phyloP scores from a whole-genome alignment of 2,797 vertebrate species.

The Intellagama lesueurii region DNA sequence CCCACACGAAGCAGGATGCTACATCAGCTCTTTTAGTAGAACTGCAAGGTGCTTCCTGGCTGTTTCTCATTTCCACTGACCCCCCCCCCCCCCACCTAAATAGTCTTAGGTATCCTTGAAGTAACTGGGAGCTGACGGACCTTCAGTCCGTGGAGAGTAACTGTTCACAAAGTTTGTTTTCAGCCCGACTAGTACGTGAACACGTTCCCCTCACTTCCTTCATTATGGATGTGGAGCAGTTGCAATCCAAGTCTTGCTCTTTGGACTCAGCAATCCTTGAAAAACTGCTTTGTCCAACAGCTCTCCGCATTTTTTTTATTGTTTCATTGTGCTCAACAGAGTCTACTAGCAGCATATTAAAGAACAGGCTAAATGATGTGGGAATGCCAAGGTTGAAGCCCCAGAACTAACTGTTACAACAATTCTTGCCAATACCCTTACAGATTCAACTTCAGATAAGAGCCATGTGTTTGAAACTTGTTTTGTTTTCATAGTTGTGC shows the following conservation, averaged over 20 bases:
- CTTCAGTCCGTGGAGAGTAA: background rate
- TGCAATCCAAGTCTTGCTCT: background rate
- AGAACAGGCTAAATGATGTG: conserved; percentile 2
- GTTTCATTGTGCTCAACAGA: conserved; percentile 13
- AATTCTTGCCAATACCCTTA: conserved; percentile 14
- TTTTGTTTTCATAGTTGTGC: conserved; percentile 38
- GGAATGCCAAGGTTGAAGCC: conserved; percentile 7
- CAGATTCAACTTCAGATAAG: conserved; percentile 2
- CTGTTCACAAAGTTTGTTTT: background rate
- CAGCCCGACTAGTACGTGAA: background rate
- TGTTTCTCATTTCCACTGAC: too few species aligned
- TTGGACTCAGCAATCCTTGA: background rate
- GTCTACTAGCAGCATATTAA: conserved; percentile 35
- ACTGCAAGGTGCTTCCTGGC: background rate
- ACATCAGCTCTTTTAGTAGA: background rate
- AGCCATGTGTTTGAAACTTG: conserved; percentile 18
- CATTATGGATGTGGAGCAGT: conserved; percentile 29
- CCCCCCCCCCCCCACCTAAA: background rate
- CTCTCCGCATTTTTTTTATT: conserved; percentile 29
- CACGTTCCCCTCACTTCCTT: background rate
- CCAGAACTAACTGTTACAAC: conserved; percentile 24
- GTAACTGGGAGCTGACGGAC: background rate
- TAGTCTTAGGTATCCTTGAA: background rate
- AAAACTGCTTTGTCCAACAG: conserved; percentile 16
- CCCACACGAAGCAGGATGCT: background rate